Percentiles rank a stretch among this genome's conserved stretches.
These are phyloP conservation scores for Drosophila nr. perissopoda DNA, from an alignment of 2,888 invertebrate species.

Conservation along the genomic window DNA sequence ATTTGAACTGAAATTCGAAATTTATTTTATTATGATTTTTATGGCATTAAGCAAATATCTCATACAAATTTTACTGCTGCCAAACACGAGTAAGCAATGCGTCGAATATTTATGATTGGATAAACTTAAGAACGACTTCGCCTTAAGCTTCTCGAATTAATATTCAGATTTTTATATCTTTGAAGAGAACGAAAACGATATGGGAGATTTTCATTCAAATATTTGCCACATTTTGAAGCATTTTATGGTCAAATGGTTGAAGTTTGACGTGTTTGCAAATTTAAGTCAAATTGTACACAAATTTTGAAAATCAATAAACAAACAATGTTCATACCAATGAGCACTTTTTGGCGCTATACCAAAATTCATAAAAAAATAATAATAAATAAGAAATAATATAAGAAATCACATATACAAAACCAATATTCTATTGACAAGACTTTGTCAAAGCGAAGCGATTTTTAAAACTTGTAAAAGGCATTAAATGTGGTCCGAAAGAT, in stretches of 20 bases:
- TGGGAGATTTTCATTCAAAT: neutral
- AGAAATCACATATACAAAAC: accelerated
- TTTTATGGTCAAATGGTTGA: neutral
- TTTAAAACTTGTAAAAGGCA: neutral
- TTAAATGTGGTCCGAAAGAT: neutral
- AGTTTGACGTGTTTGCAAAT: neutral
- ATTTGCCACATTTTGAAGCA: neutral
- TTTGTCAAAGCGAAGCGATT: neutral
- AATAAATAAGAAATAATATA: neutral
- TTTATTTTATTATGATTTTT: conserved; percentile 1
- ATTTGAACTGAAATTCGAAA: neutral
- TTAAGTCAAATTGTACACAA: neutral
- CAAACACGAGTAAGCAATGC: neutral
- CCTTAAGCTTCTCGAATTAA: neutral
- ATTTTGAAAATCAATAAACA: neutral
- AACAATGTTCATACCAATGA: neutral
- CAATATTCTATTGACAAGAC: neutral
- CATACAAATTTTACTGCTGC: neutral
- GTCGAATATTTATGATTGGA: neutral
- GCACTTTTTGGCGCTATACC: neutral
- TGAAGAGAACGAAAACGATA: neutral
- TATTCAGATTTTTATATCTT: neutral
- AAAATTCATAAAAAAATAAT: neutral
- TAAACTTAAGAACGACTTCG: neutral
- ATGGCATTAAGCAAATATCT: conserved; percentile 1